Evolutionary conservation across 1,140 invertebrate species (phyloP).

Genomic region (Chymomyza costata): DNA sequence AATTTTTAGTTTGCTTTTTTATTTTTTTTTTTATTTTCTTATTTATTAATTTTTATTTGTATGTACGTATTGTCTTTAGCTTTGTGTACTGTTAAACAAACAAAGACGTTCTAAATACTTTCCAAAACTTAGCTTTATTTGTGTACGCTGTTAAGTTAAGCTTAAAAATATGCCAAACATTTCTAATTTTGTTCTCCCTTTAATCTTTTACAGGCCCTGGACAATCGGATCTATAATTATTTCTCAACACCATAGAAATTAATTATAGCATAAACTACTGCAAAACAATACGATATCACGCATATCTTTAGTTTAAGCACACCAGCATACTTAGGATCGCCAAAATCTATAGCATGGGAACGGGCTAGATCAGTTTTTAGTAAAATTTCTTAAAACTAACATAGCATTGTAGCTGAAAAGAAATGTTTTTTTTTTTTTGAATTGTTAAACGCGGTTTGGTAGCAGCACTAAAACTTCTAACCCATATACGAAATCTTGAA

Average conservation of each 20-base stretch:
- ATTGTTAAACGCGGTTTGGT: slow-evolving; percentile 65
- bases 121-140: slow-evolving; percentile 47
- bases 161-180: background rate
- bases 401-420: slow-evolving; percentile 45
- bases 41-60: slow-evolving; percentile 17
- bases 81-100: slow-evolving; percentile 13
- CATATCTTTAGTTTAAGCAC: slow-evolving; percentile 54
- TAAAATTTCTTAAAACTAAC: slow-evolving; percentile 62
- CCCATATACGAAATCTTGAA: slow-evolving; percentile 48
- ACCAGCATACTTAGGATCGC: slow-evolving; percentile 46
- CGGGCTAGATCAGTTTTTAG: slow-evolving; percentile 58
- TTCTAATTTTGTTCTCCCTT: slow-evolving; percentile 25
- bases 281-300: slow-evolving; percentile 27
- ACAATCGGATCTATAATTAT: slow-evolving; percentile 76
- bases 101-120: slow-evolving; percentile 33
- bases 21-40: slow-evolving; percentile 31
- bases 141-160: slow-evolving; percentile 7
- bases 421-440: slow-evolving; percentile 25
- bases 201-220: slow-evolving; percentile 72
- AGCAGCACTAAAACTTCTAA: slow-evolving; percentile 62
- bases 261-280: slow-evolving; percentile 62
- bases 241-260: slow-evolving; percentile 74
- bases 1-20: slow-evolving; percentile 13
- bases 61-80: slow-evolving; percentile 27
- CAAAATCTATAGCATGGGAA: slow-evolving; percentile 47